These are phyloP conservation scores for Premnoplex brunnescens DNA, from an alignment of 2,797 vertebrate species.

Conservation along the genomic window DNA sequence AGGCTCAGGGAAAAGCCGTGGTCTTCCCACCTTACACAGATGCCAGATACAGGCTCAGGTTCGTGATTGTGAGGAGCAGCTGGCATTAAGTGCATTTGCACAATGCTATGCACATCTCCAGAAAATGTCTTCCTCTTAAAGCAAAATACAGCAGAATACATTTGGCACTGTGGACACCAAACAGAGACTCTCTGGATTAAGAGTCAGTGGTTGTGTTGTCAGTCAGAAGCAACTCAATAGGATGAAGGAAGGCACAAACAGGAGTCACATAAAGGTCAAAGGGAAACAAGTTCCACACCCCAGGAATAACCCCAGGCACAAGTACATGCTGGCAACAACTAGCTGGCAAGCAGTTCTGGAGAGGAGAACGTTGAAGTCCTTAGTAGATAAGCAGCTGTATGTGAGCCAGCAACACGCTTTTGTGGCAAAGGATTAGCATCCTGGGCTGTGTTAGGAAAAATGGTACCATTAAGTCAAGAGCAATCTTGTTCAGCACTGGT, in stretches of 20 bases:
- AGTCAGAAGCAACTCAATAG: background rate
- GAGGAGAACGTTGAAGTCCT: background rate
- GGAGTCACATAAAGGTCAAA: background rate
- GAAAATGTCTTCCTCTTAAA: background rate
- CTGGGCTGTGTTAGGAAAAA: background rate
- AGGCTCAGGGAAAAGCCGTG: background rate
- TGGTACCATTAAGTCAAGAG: background rate
- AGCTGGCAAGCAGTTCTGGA: background rate
- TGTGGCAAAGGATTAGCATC: background rate
- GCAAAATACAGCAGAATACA: background rate
- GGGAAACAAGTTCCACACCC: background rate
- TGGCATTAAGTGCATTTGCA: background rate
- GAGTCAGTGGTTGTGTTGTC: background rate
- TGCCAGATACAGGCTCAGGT: background rate
- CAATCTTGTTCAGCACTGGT: background rate
- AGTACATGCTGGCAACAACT: background rate
- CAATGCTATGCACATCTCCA: background rate
- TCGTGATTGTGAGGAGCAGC: background rate
- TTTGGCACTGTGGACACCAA: background rate
- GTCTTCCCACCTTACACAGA: background rate
- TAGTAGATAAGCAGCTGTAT: background rate
- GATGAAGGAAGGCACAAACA: background rate
- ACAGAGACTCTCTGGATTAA: background rate
- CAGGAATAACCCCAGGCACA: background rate
- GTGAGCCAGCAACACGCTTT: background rate